phyloP scores from a whole-genome alignment of 2,797 vertebrate species.

The Cossypha polioptera region DNA sequence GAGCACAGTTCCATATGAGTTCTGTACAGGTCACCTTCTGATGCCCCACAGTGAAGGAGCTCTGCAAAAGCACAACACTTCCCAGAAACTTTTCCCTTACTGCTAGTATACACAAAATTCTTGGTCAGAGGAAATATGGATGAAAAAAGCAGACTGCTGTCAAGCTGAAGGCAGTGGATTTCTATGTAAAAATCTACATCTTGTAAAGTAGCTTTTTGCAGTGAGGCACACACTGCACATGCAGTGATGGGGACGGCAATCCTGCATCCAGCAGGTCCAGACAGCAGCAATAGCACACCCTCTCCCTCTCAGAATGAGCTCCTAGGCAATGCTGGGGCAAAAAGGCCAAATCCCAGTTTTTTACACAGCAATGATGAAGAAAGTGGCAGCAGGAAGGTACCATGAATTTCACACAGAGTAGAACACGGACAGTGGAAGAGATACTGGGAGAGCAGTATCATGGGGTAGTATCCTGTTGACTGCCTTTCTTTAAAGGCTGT shows the following conservation, averaged over 20 bases:
- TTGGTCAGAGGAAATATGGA: background rate
- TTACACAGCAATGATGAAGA: rapidly evolving
- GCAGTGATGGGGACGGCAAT: rapidly evolving
- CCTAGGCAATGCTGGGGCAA: background rate
- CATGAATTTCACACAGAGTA: background rate
- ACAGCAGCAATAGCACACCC: background rate
- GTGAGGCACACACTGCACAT: rapidly evolving
- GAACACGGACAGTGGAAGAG: background rate
- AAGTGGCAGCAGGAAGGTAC: background rate
- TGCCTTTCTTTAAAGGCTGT: background rate
- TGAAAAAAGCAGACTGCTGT: background rate
- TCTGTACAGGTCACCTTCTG: background rate
- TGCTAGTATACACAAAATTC: background rate
- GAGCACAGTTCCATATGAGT: background rate
- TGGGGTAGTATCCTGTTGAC: background rate
- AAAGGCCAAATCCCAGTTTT: background rate
- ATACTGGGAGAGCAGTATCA: rapidly evolving
- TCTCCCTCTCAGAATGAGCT: background rate
- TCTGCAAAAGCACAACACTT: background rate
- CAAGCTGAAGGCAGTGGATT: rapidly evolving
- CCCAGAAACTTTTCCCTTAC: background rate
- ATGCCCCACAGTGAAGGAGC: background rate
- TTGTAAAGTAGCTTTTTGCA: background rate
- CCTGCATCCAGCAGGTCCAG: background rate
- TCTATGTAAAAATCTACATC: background rate